phyloP scores from a whole-genome alignment of 2,797 vertebrate species.

The Orientallactaga sibirica region DNA sequence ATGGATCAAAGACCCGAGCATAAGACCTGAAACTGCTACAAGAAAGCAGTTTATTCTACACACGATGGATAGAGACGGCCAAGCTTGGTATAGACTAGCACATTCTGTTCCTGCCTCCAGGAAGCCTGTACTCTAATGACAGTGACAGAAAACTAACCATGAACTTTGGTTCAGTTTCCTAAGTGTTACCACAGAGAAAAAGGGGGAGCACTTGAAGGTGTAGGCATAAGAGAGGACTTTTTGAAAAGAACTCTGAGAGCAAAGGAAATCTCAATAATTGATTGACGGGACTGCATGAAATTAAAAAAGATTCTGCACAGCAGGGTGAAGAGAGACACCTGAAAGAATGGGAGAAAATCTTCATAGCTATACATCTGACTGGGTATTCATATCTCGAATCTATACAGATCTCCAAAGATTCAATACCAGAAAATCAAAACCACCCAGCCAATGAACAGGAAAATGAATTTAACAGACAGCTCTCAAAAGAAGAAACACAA shows the following conservation, averaged over 20 bases:
- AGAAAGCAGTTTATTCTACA: neutral
- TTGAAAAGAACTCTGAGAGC: neutral
- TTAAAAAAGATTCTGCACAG: rapidly evolving
- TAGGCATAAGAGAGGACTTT: neutral
- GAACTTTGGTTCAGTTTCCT: neutral
- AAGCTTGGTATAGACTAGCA: neutral
- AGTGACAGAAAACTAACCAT: neutral
- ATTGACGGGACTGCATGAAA: neutral
- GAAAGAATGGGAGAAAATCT: neutral
- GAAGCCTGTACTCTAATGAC: rapidly evolving
- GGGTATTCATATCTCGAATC: neutral
- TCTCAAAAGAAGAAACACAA: neutral
- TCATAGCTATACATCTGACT: neutral
- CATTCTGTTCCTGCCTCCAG: neutral
- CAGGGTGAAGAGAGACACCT: neutral
- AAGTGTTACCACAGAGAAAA: neutral
- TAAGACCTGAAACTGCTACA: neutral
- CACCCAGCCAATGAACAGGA: neutral
- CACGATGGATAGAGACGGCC: neutral
- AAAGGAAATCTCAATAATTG: neutral
- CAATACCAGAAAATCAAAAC: neutral
- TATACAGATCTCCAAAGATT: neutral
- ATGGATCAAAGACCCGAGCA: neutral
- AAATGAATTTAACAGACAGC: neutral
- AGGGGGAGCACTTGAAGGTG: neutral